Base-by-base conservation (phyloP, 2,888 invertebrate genomes). In the Altica lythri region DNA sequence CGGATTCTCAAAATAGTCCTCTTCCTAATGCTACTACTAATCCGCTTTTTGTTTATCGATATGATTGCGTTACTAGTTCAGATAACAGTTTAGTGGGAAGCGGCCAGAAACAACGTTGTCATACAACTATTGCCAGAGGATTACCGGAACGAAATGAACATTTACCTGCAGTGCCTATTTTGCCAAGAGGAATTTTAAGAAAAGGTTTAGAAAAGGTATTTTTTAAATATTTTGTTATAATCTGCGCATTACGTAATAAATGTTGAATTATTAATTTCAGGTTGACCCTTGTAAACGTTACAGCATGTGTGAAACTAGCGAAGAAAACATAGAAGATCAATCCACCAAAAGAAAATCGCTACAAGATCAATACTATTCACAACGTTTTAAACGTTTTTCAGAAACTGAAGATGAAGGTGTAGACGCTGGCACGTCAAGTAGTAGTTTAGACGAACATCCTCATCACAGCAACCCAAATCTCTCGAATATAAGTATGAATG, bases 21-120 rank as follows among this genome's bases (percentile, higher is more conserved):
- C 82, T 81, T 25, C 80, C 83, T 55, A 70, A 80, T 63, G 79
- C 81, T 13, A 82, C 81, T 75, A 80, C 81, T 63, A 86, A 88
- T 73, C 88, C 88, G 1, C 78, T 91, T 59, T 91, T 90, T 74
- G 87, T 91, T 1, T 92, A 92, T 75, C 86, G 86, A 27, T 92
- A 91, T 68, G 91, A 91, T 68, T 88, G 86, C 67, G 84, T 85
- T 18, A 84, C 84, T 1, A 86, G 87, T 67, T 86, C 87, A 1
- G 88, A 88, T 68, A 86, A 89, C 16, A 88, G 88, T 70, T 79
- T 86, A 59, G 80, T 83, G 61, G 71, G 65, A 35, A 84, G 83
- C 47, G 78, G n/a, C n/a, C n/a, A 79, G 2, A 78, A 78, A 56
- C 75, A 81, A 69, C 75, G 83, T 78, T 67, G 72, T 18, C 67